These are phyloP conservation scores for Oryzias dopingdopingensis DNA, from an alignment of 2,797 vertebrate genomes.

Conservation along the genomic window DNA sequence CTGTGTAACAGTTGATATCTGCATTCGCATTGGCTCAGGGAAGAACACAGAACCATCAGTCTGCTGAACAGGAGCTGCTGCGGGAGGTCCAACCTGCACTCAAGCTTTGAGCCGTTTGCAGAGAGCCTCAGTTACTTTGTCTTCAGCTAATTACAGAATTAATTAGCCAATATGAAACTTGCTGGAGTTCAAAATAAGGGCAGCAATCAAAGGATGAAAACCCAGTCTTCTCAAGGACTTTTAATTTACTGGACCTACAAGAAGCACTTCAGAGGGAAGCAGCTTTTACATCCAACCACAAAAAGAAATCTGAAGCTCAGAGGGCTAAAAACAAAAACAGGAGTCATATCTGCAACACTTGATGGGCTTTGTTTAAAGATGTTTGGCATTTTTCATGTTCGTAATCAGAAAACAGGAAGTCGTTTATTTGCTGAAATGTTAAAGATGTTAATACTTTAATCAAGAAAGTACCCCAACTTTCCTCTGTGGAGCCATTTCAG, in stretches of 20 bases:
- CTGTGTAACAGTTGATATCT: background rate
- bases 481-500: constrained; percentile 54
- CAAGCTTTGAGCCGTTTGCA: constrained; percentile 49
- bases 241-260: constrained; percentile 56
- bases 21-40: constrained; percentile 30
- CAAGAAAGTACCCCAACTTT: constrained; percentile 21
- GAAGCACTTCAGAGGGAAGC: constrained; percentile 37
- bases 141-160: constrained; percentile 74
- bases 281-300: constrained; percentile 36
- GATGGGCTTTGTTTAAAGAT: constrained; percentile 46
- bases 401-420: constrained; percentile 38
- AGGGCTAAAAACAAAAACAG: too few species aligned
- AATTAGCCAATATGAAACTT: constrained; percentile 64
- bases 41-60: constrained; percentile 38
- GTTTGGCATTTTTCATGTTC: constrained; percentile 44
- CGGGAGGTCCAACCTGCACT: constrained; percentile 59
- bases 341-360: constrained; percentile 26
- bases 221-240: constrained; percentile 58
- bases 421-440: constrained; percentile 37
- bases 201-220: constrained; percentile 65
- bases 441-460: constrained; percentile 48
- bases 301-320: constrained; percentile 44
- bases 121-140: constrained; percentile 60
- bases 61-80: constrained; percentile 48
- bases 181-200: constrained; percentile 64